These are phyloP conservation scores for Scaptodrosophila latifasciaeformis DNA, from an alignment of 2,888 invertebrate species.

Conservation along the genomic window DNA sequence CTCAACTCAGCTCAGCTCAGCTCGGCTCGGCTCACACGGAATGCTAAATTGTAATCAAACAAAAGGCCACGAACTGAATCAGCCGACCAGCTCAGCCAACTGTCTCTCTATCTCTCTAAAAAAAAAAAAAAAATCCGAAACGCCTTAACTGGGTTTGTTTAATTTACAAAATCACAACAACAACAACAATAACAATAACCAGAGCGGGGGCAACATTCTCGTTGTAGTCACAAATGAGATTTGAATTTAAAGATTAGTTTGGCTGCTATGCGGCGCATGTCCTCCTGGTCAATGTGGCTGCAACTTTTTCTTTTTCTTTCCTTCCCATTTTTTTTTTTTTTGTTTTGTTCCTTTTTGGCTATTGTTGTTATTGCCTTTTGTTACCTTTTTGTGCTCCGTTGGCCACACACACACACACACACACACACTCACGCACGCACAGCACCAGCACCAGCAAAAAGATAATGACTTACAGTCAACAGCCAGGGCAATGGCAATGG, in stretches of 20 bases:
- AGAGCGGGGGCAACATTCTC: not conserved
- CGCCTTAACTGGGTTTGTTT: conserved; percentile 52
- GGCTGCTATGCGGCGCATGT: conserved; percentile 40
- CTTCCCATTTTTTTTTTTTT: conserved; percentile 1
- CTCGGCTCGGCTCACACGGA: conserved; percentile 56
- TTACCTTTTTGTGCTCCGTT: conserved; percentile 59
- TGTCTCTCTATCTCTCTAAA: conserved; percentile 4
- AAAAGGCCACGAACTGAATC: conserved; percentile 37
- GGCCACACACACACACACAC: conserved; percentile 24
- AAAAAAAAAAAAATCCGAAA: conserved; percentile 22
- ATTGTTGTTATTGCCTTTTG: conserved; percentile 23
- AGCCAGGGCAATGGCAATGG: conserved; percentile 33
- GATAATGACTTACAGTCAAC: conserved; percentile 63
- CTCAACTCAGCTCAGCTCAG: too few species aligned
- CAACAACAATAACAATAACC: conserved; percentile 35
- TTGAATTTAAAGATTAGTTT: conserved; percentile 71
- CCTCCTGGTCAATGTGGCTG: conserved; percentile 62
- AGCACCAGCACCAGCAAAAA: conserved; percentile 42
- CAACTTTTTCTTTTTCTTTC: conserved; percentile 42
- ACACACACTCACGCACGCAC: conserved; percentile 20
- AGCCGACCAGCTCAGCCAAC: conserved; percentile 2
- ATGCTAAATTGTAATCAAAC: conserved; percentile 72
- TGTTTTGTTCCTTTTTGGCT: too few species aligned
- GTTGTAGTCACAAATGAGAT: conserved; percentile 69
- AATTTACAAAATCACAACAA: conserved; percentile 52